Base-by-base conservation (phyloP, 2,888 invertebrate species). In the Alloscopus bannaensis region DNA sequence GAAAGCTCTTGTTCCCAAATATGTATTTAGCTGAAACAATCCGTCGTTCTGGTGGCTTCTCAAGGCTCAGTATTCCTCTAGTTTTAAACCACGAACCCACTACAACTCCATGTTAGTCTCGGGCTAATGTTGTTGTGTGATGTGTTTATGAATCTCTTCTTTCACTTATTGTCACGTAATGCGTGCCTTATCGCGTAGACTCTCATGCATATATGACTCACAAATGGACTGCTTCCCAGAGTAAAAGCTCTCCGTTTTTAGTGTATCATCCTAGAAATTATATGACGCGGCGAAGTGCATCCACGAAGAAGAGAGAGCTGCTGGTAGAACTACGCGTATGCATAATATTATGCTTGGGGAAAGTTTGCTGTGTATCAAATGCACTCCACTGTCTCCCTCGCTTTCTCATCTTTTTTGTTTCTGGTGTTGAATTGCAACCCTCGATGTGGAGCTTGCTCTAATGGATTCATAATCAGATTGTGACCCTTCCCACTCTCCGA, bases 401-500 rank as follows among this genome's bases (percentile, higher is more conserved):
- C 62, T 65, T 20, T 45, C n/a, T n/a, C 20, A 4, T 64, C 16
- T 42, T 42, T 66, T 50, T 65, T 52, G 52, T 52, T 52, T 52
- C 52, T 84, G 85, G 86, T 86, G 86, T 86, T 86, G 85, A 86
- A 86, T 85, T 86, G 84, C 86, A 85, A 79, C 81, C 81, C 71
- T 59, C 59, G 36, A 66, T 65, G 78, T 52, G 57, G n/a, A n/a
- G 65, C 65, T 73, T 82, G 82, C 83, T 81, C 86, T 86, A 86
- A 86, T 86, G 86, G 85, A 85, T 85, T 83, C 77, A 80, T 86
- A 86, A 86, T 86, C 86, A 84, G 85, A 86, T 86, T 86, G 85
- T 83, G 83, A 85, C 86, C 85, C 86, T 86, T 84, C 73, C 81
- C 57, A 62, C 64, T 88, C 88, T 88, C 88, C 69, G 85, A 66